Base-by-base conservation (phyloP, 2,797 vertebrate genomes). In the Loriculus beryllinus region DNA sequence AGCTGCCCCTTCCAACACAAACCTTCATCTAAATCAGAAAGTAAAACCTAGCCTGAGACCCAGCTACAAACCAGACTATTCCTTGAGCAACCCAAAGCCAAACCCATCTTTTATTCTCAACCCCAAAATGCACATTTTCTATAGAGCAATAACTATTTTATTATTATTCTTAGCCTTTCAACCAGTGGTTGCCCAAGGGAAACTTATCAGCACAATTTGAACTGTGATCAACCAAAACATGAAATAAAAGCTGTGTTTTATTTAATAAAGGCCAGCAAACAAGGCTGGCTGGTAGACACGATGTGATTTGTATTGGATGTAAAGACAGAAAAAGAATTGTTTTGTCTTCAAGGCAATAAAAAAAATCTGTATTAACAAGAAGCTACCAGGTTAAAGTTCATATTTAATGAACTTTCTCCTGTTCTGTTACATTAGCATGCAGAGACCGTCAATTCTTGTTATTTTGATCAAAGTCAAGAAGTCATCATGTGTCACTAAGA, bases 201-300 rank as follows among this genome's bases (percentile, higher is more conserved):
- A 91, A 90, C 86, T 74, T 88, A 59, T n/a, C 47, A 77, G 25
- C 47, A 28, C 59, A 84, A 37, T 75, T 88, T 76, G 60, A 91
- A 71, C 68, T 48, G 67, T 35, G 43, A 77, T 90, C 76, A 95
- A 76, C 69, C 60, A 82, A 86, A 93, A 91, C 67, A 67, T 47
- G 35, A 71, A 86, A 56, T 47, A 47, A 91, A 83, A 40, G 59
- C 47, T 81, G 31, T 49, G 33, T 62, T 95, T 86, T 78, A 79
- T 81, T 93, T 80, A 96, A 95, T 93, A 76, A 86, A 77, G 37
- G 70, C 59, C 74, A 88, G 82, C 57, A 91, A 76, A 45, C 54
- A 68, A 68, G 42, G n/a, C 65, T 82, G 77, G 70, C 70, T 88
- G 70, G 49, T 82, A 67, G 67, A 83, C 85, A 85, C 65, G 65